Base-by-base conservation (phyloP, 2,888 invertebrate species). In the Apodemia mormo region DNA sequence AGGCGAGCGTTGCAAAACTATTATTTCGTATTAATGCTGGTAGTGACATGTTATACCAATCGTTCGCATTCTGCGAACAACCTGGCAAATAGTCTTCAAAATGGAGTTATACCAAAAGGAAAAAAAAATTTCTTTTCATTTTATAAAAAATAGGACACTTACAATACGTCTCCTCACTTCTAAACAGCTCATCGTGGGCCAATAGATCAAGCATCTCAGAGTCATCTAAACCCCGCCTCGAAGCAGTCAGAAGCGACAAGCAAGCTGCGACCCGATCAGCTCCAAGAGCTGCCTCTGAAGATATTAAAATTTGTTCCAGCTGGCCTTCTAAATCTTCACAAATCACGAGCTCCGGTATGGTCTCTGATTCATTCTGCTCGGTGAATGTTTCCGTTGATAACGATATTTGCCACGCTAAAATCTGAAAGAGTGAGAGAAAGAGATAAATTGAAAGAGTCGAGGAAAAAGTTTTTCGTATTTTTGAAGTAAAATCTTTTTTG, bases 161-260 rank as follows among this genome's bases (percentile, higher is more conserved):
- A 96, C 96, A 89, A 77, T 95, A 95, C 64, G 96, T 95, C 76
- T 94, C 94, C 70, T 94, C 93, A 75, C 95, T 95, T 74, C 95
- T 94, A 75, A 96, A 96, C 75, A 93, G 90, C 58, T 94, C 92
- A 78, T 95, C 95, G 78, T 95, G 94, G 0, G 96, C 95, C 72
- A 96, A 79, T 73, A 96, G 86, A 80, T 96, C 97, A 79, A 96
- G 89, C 85, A 97, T 96, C 91, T 98, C 98, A 5, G 96, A 96
- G 81, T 97, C 97, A 30, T 96, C 95, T 65, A 98, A 92, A 2
- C 98, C 98, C 82, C 96, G 95, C 69, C 96, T 94, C 8, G 97
- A 95, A 3, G 96, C 95, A 0, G 96, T 95, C 71, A 97, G 89
- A 72, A 97, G 94, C 2, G 97, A 95, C 54, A 97, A 89, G 68